phyloP scores from a whole-genome alignment of 1,140 invertebrate species.

The Euschistus heros region DNA sequence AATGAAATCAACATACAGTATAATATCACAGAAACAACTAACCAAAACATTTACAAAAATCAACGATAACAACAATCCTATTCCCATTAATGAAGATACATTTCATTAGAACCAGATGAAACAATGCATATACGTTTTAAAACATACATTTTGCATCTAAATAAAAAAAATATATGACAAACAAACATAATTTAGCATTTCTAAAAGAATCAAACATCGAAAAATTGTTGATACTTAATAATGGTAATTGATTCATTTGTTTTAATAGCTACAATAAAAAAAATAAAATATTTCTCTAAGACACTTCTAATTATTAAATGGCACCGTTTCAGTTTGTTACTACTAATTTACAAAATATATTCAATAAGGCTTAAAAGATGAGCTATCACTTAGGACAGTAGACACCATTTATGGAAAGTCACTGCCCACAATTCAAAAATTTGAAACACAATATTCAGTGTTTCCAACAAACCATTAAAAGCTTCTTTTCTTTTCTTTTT shows the following conservation, averaged over 20 bases:
- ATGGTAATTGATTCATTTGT: background rate
- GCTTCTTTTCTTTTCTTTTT: background rate
- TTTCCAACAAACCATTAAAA: background rate
- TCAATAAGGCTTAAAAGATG: constrained; percentile 11
- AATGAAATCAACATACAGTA: background rate
- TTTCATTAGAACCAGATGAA: background rate
- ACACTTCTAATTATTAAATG: constrained; percentile 9
- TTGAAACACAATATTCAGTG: background rate
- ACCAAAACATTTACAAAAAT: constrained; percentile 8
- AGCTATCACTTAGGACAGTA: constrained; percentile 9
- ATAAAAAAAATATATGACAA: background rate
- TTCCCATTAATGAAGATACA: background rate
- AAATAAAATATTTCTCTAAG: constrained; percentile 14
- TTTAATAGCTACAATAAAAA: background rate
- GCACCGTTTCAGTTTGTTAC: background rate
- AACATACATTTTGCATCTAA: background rate
- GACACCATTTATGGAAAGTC: background rate
- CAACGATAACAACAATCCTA: constrained; percentile 5
- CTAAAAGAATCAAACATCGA: background rate
- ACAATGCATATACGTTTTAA: background rate
- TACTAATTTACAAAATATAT: background rate
- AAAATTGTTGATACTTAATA: background rate
- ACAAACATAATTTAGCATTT: background rate
- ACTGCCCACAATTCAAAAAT: background rate
- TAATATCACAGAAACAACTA: constrained; percentile 16